A percentile compares a stretch with the other conserved stretches of the same genome.
Evolutionary conservation across 2,888 invertebrate genomes (phyloP).

Genomic region (Pristionchus mayeri): DNA sequence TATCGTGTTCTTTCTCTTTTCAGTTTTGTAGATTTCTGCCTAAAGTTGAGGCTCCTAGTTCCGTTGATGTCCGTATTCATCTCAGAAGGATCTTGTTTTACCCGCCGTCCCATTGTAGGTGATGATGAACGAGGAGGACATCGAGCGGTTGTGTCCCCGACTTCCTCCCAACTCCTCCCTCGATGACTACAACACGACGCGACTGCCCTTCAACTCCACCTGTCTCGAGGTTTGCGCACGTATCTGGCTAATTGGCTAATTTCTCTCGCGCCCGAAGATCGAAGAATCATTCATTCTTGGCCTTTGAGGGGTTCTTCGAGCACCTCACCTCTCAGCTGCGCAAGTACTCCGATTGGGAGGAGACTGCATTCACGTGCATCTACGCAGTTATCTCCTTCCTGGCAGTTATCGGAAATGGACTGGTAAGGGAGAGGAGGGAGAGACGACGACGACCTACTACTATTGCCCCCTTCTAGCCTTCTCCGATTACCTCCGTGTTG

Average conservation of each 20-base stretch:
- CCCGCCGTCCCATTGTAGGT: conserved; percentile 44
- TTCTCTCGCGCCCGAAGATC: too few species aligned
- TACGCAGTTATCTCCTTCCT: conserved; percentile 72
- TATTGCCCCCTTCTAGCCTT: background rate
- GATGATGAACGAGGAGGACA: conserved; percentile 68
- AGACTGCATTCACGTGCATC: conserved; percentile 69
- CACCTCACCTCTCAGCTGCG: conserved; percentile 67
- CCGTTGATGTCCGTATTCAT: background rate
- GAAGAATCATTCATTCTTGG: too few species aligned
- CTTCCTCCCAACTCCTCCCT: conserved; percentile 53
- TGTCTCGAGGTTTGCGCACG: background rate
- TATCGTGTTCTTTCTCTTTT: background rate
- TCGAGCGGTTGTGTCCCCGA: conserved; percentile 70
- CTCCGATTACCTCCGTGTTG: background rate
- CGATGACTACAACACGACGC: background rate
- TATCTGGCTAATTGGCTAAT: too few species aligned
- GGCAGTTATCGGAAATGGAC: conserved; percentile 73
- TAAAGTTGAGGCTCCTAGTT: too few species aligned
- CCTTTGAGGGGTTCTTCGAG: conserved; percentile 61
- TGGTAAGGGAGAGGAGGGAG: conserved; percentile 56
- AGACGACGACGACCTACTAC: background rate
- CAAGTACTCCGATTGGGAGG: conserved; percentile 71
- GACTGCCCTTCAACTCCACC: conserved; percentile 20
- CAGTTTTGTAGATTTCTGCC: too few species aligned
- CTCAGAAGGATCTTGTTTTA: background rate